Evolutionary conservation across 2,888 invertebrate genomes (phyloP).

Genomic region (Eupithecia abbreviata): DNA sequence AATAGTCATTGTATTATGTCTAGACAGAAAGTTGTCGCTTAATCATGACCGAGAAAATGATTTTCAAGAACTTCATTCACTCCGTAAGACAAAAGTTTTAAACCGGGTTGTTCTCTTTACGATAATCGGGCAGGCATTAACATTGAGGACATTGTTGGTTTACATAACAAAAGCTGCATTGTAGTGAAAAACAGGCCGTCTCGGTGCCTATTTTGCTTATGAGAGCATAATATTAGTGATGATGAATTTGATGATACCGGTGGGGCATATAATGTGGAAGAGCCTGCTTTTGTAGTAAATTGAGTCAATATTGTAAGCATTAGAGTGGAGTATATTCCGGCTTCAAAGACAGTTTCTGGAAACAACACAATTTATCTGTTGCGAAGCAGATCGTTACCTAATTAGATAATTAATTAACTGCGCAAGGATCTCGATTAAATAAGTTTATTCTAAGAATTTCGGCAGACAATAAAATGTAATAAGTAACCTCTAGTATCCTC

Average conservation of each 20-base stretch:
- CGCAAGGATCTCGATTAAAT: neutral
- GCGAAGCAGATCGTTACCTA: neutral
- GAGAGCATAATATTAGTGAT: neutral
- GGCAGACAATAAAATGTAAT: neutral
- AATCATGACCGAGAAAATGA: conserved; percentile 33
- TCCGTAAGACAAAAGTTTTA: conserved; percentile 36
- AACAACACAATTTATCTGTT: neutral
- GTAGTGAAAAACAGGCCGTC: conserved; percentile 14
- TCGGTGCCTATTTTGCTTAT: conserved; percentile 10
- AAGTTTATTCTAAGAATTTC: neutral
- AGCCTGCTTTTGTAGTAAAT: conserved; percentile 1
- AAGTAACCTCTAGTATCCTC: neutral
- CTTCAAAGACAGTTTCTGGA: neutral
- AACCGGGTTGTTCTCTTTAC: conserved; percentile 50
- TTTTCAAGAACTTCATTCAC: conserved; percentile 39
- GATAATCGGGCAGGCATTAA: conserved; percentile 53
- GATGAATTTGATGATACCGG: neutral
- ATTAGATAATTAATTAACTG: neutral
- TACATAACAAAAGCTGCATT: conserved; percentile 65
- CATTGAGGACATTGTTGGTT: conserved; percentile 66
- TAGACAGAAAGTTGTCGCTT: conserved; percentile 38
- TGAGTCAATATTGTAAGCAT: neutral
- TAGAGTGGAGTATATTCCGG: neutral
- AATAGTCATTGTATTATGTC: conserved; percentile 24
- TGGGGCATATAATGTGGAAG: neutral